A percentile compares a stretch with the other conserved stretches of the same genome.
Conservation (phyloP, 2,797 vertebrate species). For the Poecilia gillii region DNA sequence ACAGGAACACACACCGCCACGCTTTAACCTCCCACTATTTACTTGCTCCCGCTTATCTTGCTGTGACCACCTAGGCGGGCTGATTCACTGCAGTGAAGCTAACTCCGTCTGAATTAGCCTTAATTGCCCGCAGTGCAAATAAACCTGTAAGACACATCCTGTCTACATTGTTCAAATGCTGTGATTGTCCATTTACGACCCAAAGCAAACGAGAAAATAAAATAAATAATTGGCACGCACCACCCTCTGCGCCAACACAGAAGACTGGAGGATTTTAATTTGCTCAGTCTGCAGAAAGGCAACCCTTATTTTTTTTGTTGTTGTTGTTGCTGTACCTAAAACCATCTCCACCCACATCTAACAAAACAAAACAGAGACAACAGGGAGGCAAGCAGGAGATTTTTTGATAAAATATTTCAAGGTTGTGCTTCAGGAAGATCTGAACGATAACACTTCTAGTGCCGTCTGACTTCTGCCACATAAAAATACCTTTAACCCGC, state of each 20-base stretch:
- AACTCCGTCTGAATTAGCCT: conserved; percentile 33
- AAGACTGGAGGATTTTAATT: conserved; percentile 21
- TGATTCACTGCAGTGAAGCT: conserved; percentile 12
- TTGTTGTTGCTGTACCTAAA: not conserved
- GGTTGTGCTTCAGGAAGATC: not conserved
- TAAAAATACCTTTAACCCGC: not conserved
- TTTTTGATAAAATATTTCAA: not conserved
- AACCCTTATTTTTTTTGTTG: not conserved
- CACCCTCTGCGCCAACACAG: conserved; percentile 9
- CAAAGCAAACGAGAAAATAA: conserved; percentile 32
- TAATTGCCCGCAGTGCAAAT: conserved; percentile 50
- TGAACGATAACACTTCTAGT: not conserved
- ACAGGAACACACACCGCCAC: not conserved
- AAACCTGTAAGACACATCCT: conserved; percentile 42
- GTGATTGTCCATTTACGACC: conserved; percentile 34
- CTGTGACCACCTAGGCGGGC: conserved; percentile 21
- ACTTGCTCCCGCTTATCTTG: not conserved
- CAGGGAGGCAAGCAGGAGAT: not conserved
- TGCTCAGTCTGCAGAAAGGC: not conserved
- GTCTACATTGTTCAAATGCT: conserved; percentile 34
- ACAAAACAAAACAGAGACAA: not conserved
- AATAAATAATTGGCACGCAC: not conserved
- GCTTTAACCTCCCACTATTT: not conserved
- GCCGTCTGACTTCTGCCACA: not conserved
- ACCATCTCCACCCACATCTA: conserved; percentile 13